Evolutionary conservation across 2,888 invertebrate species (phyloP).

Genomic region (Phyto melanocephala): DNA sequence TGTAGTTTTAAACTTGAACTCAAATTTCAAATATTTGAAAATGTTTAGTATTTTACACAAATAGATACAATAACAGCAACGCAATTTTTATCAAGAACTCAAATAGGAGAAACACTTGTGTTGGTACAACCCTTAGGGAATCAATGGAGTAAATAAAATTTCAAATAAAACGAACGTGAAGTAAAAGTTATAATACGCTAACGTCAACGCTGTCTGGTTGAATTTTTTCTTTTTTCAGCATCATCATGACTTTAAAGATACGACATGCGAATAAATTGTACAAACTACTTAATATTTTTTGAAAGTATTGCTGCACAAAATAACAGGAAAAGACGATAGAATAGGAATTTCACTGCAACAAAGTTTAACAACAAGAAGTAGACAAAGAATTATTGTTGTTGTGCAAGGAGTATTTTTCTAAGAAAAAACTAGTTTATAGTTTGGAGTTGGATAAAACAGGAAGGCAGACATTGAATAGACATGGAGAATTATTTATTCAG

Average conservation of each 20-base stretch:
- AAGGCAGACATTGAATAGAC: conserved; percentile 58
- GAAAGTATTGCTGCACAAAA: neutral
- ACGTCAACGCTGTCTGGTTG: conserved; percentile 20
- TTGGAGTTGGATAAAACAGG: conserved; percentile 33
- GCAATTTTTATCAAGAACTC: conserved; percentile 2
- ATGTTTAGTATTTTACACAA: conserved; percentile 1
- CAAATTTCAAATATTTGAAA: neutral
- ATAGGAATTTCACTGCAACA: conserved; percentile 16
- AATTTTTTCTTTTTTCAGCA: conserved; percentile 10
- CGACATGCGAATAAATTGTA: conserved; percentile 1
- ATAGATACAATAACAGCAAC: neutral
- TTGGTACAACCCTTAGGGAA: conserved; percentile 31
- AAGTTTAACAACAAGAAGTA: neutral
- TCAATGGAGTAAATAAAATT: neutral
- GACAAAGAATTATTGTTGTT: neutral
- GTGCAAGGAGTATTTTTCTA: neutral
- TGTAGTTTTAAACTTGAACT: neutral
- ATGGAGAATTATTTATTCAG: conserved; percentile 48
- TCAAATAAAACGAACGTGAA: neutral
- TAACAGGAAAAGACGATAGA: neutral
- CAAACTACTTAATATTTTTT: conserved; percentile 30
- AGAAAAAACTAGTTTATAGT: neutral
- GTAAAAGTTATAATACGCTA: conserved; percentile 16
- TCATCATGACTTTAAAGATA: conserved; percentile 6
- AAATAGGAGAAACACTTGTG: conserved; percentile 25